Evolutionary conservation across 37 sponge, comb jelly and placozoan genomes (phyloP), one percentile per base, ranked within the genome.

Genomic region (Halichondria panicea): DNA sequence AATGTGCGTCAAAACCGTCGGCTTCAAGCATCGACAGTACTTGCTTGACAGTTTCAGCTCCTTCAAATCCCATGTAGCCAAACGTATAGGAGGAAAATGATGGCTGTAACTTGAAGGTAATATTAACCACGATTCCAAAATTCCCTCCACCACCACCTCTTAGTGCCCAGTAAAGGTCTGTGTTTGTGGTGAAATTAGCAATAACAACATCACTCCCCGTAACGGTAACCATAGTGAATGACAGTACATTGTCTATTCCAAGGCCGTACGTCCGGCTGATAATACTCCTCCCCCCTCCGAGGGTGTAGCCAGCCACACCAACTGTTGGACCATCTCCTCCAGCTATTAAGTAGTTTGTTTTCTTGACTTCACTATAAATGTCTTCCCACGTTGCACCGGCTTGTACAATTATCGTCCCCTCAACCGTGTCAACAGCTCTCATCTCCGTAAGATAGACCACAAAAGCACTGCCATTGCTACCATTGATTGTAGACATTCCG

Each of bases 131-230:
- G 0, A 68, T 72, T 1, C 85, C 85, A 77, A 84, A 84, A 45
- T 77, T 68, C 59, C 85, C 85, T 30, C 85, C 85, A 13, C 85
- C 85, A 18, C 85, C 85, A 1, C 85, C 85, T 21, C 78, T 55
- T 18, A 84, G 56, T 0, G 85, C 85, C 85, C 85, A 84, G 61
- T 71, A 84, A 0, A 84, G 72, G 62, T 84, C 85, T 2, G 63
- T 61, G 53, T 84, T 69, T 8, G 60, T 72, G 22, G 48, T 39
- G n/a, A 48, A 27, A 9, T 54, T 71, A 30, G 85, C 78, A 4
- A 27, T 50, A 11, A 76, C 77, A 7, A 84, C 73, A 15, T 32
- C 57, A 13, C 34, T 40, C 7, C 85, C 85, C 55, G 76, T 54
- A 41, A 72, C 85, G 21, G 70, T 59, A 0, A 77, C 77, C 66